phyloP scores from a whole-genome alignment of 2,113 vertebrate genomes.

The Myiozetetes cayanensis region DNA sequence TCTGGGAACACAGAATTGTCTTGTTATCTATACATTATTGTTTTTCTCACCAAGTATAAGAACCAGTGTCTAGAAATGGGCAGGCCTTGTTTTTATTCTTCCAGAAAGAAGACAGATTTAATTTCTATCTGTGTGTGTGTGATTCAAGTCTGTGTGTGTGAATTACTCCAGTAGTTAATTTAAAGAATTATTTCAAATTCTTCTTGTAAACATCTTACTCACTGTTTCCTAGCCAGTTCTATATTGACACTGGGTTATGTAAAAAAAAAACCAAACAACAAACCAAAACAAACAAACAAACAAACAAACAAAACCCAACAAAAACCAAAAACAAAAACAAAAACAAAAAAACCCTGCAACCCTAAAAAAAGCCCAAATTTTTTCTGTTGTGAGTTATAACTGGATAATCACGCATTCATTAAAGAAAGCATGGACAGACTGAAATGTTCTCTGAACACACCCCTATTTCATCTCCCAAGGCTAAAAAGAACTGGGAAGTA shows the following conservation, averaged over 20 bases:
- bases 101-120: background rate
- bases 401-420: background rate
- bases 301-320: too few relatives aligned
- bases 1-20: background rate
- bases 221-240: background rate
- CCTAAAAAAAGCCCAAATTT: background rate
- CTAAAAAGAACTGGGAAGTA: background rate
- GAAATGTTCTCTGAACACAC: background rate
- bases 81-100: background rate
- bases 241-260: background rate
- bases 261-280: too few relatives aligned
- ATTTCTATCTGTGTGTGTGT: background rate
- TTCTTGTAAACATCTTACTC: background rate
- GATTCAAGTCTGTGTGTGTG: background rate
- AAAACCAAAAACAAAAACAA: too few relatives aligned
- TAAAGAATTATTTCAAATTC: background rate
- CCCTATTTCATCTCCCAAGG: background rate
- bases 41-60: background rate
- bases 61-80: background rate
- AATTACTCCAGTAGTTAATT: background rate
- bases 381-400: background rate
- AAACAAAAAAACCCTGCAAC: accelerated
- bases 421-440: background rate
- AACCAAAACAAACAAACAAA: too few relatives aligned
- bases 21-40: background rate